Evolutionary conservation across 2,797 vertebrate genomes (phyloP).

Genomic region (Caiman crocodilus): DNA sequence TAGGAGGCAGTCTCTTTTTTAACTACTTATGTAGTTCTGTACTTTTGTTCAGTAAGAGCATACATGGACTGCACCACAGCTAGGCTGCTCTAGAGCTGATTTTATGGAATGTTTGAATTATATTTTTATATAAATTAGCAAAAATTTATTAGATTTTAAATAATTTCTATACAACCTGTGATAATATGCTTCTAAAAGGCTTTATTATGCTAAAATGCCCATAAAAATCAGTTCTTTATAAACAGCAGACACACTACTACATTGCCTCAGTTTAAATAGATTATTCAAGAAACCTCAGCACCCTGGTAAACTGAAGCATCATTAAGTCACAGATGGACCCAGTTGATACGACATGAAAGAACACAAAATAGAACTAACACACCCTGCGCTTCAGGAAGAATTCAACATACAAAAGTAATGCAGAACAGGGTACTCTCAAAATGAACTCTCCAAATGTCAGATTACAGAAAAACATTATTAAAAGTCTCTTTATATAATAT

Average conservation of each 20-base stretch:
- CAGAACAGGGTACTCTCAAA: not conserved
- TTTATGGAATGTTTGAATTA: not conserved
- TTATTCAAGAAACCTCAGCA: constrained; percentile 4
- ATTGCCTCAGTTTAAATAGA: not conserved
- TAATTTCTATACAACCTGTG: not conserved
- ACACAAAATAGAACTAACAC: not conserved
- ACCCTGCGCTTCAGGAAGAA: not conserved
- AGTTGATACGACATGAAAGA: not conserved
- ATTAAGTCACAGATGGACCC: not conserved
- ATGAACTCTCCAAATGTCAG: not conserved
- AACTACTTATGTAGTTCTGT: rapidly evolving
- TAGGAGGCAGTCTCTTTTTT: not conserved
- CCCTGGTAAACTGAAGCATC: not conserved
- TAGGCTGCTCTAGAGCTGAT: not conserved
- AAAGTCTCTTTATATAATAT: not conserved
- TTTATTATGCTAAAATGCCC: not conserved
- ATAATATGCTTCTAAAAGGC: not conserved
- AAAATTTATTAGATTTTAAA: not conserved
- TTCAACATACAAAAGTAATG: not conserved
- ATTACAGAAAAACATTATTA: not conserved
- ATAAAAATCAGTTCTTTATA: not conserved
- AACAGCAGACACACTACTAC: not conserved
- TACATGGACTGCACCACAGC: not conserved
- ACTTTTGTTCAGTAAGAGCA: not conserved
- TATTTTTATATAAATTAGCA: not conserved